phyloP scores from a whole-genome alignment of 2,113 vertebrate species.

The Empidonax traillii region DNA sequence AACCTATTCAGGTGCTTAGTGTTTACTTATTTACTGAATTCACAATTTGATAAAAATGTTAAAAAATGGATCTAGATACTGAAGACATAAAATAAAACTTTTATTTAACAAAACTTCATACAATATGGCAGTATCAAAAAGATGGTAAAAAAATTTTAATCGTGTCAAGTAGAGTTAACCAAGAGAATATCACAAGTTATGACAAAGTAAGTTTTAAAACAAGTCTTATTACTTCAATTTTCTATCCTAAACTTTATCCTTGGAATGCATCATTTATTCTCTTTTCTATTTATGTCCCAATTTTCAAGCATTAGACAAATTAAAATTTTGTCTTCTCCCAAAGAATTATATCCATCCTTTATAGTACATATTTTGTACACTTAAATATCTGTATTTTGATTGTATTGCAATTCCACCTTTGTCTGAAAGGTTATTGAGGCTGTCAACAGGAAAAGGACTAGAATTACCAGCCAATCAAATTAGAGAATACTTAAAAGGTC shows the following conservation, averaged over 20 bases:
- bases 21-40: not conserved
- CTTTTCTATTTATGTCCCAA: not conserved
- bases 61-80: not conserved
- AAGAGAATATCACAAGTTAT: not conserved
- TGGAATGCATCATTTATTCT: not conserved
- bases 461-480: constrained; percentile 67
- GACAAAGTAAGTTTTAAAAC: not conserved
- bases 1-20: not conserved
- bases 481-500: constrained; percentile 65
- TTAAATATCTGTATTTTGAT: constrained; percentile 53
- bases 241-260: not conserved
- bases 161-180: not conserved
- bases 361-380: not conserved
- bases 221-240: not conserved
- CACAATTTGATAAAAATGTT: not conserved
- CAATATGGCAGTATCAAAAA: not conserved
- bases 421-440: constrained; percentile 50
- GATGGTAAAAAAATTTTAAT: not conserved
- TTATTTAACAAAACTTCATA: not conserved
- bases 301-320: not conserved
- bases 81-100: not conserved
- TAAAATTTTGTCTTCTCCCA: not conserved
- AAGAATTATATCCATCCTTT: not conserved
- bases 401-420: constrained; percentile 41
- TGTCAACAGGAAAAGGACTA: constrained; percentile 60